Base-by-base conservation (phyloP, 2,797 vertebrate genomes). In the Hypotaenidia okinawae region DNA sequence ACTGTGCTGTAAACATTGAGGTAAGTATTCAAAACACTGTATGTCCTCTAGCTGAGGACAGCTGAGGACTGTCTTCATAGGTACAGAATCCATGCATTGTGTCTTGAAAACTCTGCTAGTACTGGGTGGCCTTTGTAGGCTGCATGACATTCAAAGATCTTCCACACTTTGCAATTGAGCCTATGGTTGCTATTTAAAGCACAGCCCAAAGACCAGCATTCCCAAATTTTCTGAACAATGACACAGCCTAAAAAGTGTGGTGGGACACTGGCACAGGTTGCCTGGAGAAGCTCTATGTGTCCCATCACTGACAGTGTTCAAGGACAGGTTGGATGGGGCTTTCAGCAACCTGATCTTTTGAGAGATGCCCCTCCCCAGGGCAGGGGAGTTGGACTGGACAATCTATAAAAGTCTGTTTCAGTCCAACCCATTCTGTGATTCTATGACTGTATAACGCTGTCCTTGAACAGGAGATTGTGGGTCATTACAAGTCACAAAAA, bases 171-270 rank as follows among this genome's bases (percentile, higher is more conserved):
- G 43, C 43, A 45, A 10, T 18, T 45, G 43, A 43, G 43, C 16
- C 43, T 18, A 62, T 61, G 22, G 33, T 41, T 72, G 32, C 25
- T 86, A 1, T 47, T 73, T 51, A 73, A 90, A 79, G 75, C 16
- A 24, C 10, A 72, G 15, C 32, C n/a, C 5, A 5, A 67, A 81
- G 51, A 84, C 33, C 25, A 66, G 6, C 19, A 41, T 66, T 76
- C 28, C 37, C 37, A 54, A 28, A 27, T 85, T 58, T 79, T 92
- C 57, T 93, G 64, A 64, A 45, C 35, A 45, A 35, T 59, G 15
- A 13, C 0, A 0, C 0, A 2, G 17, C 12, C 11, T 49, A 21
- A 22, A 32, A 28, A 75, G 25, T 25, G 27, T 37, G 30, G 2
- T 55, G 61, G 77, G 73, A 32, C 25, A 11, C 13, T 16, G 37